A percentile compares a stretch with the other conserved stretches of the same genome.
phyloP scores from a whole-genome alignment of 2,888 invertebrate species.

The Drosophila mulleri region DNA sequence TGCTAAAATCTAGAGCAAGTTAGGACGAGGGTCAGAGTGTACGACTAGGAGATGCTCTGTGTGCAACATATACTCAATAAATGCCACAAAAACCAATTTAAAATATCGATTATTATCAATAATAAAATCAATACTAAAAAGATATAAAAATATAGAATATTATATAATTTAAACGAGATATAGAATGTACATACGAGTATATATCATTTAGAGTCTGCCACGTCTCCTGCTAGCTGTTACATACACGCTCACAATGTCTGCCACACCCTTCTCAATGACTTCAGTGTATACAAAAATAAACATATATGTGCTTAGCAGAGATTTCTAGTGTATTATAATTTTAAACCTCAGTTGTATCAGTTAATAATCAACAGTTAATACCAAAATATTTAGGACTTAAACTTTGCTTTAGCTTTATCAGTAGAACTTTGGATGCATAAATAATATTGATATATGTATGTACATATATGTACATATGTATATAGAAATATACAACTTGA shows the following conservation, averaged over 20 bases:
- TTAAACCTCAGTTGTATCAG: not conserved
- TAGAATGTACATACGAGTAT: not conserved
- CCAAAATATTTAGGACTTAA: constrained; percentile 4
- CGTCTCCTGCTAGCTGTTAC: not conserved
- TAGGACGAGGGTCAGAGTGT: not conserved
- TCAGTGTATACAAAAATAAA: not conserved
- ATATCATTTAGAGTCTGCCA: not conserved
- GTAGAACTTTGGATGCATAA: constrained; percentile 1
- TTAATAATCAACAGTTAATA: not conserved
- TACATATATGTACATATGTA: no score
- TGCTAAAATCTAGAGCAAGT: not conserved
- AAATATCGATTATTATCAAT: no score
- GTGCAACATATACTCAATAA: not conserved
- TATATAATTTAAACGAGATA: no score
- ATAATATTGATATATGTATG: not conserved
- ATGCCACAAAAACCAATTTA: no score
- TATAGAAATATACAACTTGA: not conserved
- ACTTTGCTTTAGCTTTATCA: not conserved
- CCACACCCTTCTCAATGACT: not conserved
- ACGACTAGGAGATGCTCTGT: not conserved
- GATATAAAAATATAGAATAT: not conserved
- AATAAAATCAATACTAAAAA: not conserved
- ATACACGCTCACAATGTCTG: not conserved
- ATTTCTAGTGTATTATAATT: not conserved
- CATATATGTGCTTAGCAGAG: not conserved